These are phyloP conservation scores for Cervus canadensis DNA, from an alignment of 2,113 vertebrate genomes.

Conservation along the genomic window DNA sequence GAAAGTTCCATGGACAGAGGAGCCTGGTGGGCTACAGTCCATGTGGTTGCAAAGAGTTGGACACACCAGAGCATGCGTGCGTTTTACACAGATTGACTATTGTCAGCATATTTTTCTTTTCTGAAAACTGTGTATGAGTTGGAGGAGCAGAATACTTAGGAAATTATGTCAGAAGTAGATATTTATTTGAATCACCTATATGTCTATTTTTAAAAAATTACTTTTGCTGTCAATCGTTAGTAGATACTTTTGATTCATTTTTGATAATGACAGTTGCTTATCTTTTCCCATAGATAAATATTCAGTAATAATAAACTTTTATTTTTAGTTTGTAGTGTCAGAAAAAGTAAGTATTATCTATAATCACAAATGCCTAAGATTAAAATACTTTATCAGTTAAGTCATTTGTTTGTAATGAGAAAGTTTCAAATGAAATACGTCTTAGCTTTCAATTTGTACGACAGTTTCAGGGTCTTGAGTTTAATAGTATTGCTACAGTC, in stretches of 20 bases:
- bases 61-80: not conserved
- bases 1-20: not conserved
- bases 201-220: not conserved
- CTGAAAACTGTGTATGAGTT: not conserved
- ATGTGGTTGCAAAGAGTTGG: not conserved
- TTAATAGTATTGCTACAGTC: not conserved
- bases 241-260: conserved; percentile 50
- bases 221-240: conserved; percentile 17
- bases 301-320: conserved; percentile 63
- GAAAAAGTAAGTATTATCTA: conserved; percentile 59
- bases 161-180: not conserved
- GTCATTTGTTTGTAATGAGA: not conserved
- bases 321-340: conserved; percentile 55
- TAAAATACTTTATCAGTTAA: not conserved
- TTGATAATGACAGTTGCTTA: conserved; percentile 49
- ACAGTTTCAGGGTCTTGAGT: not conserved
- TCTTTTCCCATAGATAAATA: conserved; percentile 48
- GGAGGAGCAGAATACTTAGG: not conserved
- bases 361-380: not conserved
- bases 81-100: not conserved
- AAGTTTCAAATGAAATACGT: not conserved
- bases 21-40: not conserved
- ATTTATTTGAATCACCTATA: not conserved
- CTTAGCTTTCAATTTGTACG: not conserved
- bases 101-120: conserved; percentile 17